Conservation (phyloP, 1,140 invertebrate species). For the Brachionus plicatilis region DNA sequence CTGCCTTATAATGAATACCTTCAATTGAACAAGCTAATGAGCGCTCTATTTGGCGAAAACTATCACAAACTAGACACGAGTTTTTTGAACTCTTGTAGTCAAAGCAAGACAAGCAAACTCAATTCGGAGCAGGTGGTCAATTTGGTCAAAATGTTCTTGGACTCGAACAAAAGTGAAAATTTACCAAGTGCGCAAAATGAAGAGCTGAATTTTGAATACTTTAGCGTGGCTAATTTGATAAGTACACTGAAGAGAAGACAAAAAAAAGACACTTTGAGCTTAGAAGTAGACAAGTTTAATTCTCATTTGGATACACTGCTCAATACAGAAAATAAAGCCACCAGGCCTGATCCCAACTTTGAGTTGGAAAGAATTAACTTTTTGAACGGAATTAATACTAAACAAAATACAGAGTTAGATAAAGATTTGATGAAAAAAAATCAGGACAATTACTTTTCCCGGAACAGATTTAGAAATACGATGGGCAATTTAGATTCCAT, state of each 20-base stretch:
- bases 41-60: constrained; percentile 18
- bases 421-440: neutral
- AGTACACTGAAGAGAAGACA: neutral
- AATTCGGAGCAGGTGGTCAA: constrained; percentile 8
- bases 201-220: neutral
- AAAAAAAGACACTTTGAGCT: neutral
- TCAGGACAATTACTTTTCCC: neutral
- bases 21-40: constrained; percentile 32
- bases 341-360: neutral
- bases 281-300: neutral
- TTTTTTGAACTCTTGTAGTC: neutral
- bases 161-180: neutral
- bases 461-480: neutral
- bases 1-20: constrained; percentile 34
- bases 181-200: neutral
- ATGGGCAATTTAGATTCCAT: neutral
- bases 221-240: neutral
- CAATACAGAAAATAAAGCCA: neutral
- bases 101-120: neutral
- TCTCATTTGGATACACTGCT: neutral
- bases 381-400: neutral
- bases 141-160: neutral
- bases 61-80: constrained; percentile 20
- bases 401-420: neutral
- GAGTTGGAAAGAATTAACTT: neutral